Conservation (phyloP, 2,113 vertebrate genomes). For the Falco punctatus region DNA sequence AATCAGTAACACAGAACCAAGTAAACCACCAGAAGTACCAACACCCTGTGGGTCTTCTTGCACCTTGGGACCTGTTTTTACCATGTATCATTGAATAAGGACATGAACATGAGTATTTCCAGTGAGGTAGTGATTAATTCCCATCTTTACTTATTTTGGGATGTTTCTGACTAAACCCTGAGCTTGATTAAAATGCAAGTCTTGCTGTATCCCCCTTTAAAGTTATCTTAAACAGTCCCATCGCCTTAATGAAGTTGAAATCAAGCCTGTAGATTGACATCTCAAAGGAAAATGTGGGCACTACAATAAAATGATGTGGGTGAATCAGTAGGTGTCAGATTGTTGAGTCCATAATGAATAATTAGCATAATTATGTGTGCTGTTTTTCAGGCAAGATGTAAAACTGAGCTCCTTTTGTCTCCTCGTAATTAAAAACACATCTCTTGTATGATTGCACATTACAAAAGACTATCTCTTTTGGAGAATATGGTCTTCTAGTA, state of each 20-base stretch:
- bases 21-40: background rate
- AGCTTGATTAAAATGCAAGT: slow-evolving; percentile 10
- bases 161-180: background rate
- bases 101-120: background rate
- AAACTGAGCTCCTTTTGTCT: slow-evolving; percentile 18
- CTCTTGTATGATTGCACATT: background rate
- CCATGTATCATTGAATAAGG: background rate
- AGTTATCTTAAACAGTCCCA: background rate
- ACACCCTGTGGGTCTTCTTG: background rate
- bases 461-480: background rate
- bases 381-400: slow-evolving; percentile 44
- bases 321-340: slow-evolving; percentile 57
- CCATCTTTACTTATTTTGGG: background rate
- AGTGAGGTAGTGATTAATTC: background rate
- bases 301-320: slow-evolving; percentile 47
- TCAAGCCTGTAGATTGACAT: slow-evolving; percentile 30
- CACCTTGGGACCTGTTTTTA: background rate
- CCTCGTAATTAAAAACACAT: slow-evolving; percentile 36
- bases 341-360: slow-evolving; percentile 53
- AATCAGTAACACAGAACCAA: background rate
- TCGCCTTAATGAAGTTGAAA: slow-evolving; percentile 27
- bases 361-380: slow-evolving; percentile 30
- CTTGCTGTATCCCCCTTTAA: background rate
- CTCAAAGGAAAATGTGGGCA: slow-evolving; percentile 57
- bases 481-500: background rate